Evolutionary conservation across 1,140 invertebrate genomes (phyloP).

Genomic region (Aphaenogaster rudis): DNA sequence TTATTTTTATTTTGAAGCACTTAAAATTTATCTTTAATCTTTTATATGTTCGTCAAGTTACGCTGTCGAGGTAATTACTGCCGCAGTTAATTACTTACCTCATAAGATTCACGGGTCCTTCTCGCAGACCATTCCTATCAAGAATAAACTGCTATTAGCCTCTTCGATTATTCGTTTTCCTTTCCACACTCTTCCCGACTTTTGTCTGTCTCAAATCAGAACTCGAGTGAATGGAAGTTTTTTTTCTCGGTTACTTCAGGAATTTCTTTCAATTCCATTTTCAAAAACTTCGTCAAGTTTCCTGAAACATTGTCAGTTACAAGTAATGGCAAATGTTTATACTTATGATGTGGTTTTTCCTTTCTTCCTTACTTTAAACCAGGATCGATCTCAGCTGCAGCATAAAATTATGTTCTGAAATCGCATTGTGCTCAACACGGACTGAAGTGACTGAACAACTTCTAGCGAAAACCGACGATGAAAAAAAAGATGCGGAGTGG

Average conservation of each 20-base stretch:
- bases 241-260: neutral
- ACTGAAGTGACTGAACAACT: neutral
- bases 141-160: conserved; percentile 14
- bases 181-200: neutral
- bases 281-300: neutral
- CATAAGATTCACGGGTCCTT: neutral
- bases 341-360: neutral
- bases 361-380: neutral
- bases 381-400: conserved; percentile 8
- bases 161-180: conserved; percentile 26
- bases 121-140: neutral
- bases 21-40: neutral
- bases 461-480: neutral
- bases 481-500: conserved; percentile 48
- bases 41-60: neutral
- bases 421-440: conserved; percentile 3
- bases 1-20: neutral
- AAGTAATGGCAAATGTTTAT: neutral
- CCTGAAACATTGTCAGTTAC: neutral
- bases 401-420: neutral
- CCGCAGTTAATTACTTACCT: conserved; percentile 11
- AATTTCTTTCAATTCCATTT: neutral
- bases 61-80: conserved; percentile 6
- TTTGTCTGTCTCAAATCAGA: too few relatives aligned
- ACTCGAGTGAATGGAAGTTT: neutral